Percentiles rank a stretch among this genome's conserved stretches.
These are phyloP conservation scores for Lepus europaeus DNA, from an alignment of 2,113 vertebrate genomes.

Conservation along the genomic window DNA sequence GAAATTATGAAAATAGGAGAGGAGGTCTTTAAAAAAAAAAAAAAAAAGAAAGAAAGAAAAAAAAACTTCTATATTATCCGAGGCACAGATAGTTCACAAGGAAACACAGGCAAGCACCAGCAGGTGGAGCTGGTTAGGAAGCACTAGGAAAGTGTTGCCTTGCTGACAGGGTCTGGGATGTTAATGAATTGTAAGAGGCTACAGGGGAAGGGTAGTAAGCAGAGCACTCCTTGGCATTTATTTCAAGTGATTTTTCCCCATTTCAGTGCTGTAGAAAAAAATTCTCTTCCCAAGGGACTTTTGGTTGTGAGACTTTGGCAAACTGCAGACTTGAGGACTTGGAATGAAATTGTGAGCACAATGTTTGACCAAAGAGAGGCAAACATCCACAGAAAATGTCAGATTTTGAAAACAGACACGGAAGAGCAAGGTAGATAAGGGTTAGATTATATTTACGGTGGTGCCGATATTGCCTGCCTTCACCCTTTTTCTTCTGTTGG, in stretches of 20 bases:
- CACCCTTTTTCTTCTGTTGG: background rate
- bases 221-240: background rate
- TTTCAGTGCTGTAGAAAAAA: background rate
- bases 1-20: conserved; percentile 73
- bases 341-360: background rate
- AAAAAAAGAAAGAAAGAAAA: too few relatives aligned
- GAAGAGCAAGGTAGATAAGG: background rate
- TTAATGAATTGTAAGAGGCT: background rate
- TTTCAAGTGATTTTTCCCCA: background rate
- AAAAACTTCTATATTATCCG: conserved; percentile 35
- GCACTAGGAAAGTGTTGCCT: background rate
- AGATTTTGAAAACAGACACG: background rate
- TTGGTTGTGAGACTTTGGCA: background rate
- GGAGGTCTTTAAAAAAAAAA: conserved; percentile 39
- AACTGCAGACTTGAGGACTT: background rate
- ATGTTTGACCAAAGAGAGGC: conserved; percentile 1
- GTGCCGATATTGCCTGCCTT: background rate
- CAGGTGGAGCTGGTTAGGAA: conserved; percentile 80
- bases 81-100: background rate
- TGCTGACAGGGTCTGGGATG: background rate
- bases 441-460: too few relatives aligned
- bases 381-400: background rate
- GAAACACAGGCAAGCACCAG: conserved; percentile 50
- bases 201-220: background rate
- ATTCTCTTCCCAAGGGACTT: background rate